A percentile compares a stretch with the other conserved stretches of the same genome.
Conservation (phyloP, 2,113 vertebrate genomes). For the Pipa parva region DNA sequence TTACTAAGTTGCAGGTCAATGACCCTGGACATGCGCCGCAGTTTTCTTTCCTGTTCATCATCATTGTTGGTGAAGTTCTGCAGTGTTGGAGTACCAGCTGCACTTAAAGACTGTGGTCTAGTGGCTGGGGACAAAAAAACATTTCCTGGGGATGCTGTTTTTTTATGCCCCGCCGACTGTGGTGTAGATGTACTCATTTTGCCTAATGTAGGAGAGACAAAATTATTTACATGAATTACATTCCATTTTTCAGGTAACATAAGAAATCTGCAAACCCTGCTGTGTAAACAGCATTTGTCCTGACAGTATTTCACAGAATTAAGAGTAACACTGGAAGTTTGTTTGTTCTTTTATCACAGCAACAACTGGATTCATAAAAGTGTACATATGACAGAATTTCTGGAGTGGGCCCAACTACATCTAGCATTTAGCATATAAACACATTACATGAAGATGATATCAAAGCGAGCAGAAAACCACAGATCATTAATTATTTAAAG, state of each 20-base stretch:
- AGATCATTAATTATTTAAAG: too few relatives aligned
- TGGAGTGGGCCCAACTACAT: too few relatives aligned
- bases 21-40: conserved; percentile 76
- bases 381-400: not conserved
- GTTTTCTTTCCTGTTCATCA: conserved; percentile 79
- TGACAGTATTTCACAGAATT: not conserved
- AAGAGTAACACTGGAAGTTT: not conserved
- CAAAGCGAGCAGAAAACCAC: too few relatives aligned
- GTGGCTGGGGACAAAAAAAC: conserved; percentile 52
- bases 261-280: not conserved
- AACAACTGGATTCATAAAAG: not conserved
- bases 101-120: conserved; percentile 42
- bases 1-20: conserved; percentile 69
- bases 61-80: conserved; percentile 78
- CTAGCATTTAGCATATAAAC: too few relatives aligned
- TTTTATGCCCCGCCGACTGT: conserved; percentile 10
- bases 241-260: not conserved
- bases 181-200: conserved; percentile 38
- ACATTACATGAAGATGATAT: too few relatives aligned
- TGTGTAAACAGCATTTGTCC: too few relatives aligned
- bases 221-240: not conserved
- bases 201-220: not conserved
- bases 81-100: conserved; percentile 63
- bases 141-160: conserved; percentile 10
- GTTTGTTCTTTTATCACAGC: not conserved